Evolutionary conservation across 2,113 vertebrate genomes (phyloP).

Genomic region (Irena cyanogastra): DNA sequence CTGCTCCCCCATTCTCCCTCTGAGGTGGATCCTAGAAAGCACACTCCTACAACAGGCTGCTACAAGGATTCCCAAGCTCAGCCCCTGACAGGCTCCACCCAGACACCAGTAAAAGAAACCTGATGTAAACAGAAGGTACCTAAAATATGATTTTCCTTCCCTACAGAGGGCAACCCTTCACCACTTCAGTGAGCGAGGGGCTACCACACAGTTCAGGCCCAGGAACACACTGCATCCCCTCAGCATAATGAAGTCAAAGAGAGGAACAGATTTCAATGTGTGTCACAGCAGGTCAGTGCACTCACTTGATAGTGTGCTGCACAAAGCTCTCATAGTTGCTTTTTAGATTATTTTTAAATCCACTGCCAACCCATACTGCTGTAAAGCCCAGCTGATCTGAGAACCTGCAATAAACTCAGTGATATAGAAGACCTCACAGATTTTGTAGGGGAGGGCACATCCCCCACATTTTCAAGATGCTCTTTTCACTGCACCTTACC

Average conservation of each 20-base stretch:
- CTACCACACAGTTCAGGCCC: neutral
- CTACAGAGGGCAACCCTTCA: constrained; percentile 63
- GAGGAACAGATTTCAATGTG: neutral
- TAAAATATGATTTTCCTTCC: constrained; percentile 48
- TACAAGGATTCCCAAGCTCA: neutral
- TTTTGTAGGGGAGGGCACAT: neutral
- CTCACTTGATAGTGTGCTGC: neutral
- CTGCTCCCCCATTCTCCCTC: neutral
- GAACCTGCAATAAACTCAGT: neutral
- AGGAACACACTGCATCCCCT: neutral
- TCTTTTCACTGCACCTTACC: neutral
- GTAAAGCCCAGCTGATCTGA: neutral
- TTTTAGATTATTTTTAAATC: neutral
- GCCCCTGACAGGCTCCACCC: neutral
- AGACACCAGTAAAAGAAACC: neutral
- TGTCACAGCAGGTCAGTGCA: neutral
- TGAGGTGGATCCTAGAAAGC: neutral
- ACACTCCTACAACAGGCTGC: neutral
- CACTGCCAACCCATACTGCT: neutral
- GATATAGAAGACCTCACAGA: neutral
- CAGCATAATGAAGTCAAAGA: neutral
- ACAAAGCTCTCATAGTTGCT: neutral
- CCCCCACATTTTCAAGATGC: neutral
- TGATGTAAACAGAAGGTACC: neutral
- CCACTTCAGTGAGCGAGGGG: neutral